Evolutionary conservation across 2,888 invertebrate genomes (phyloP).

Genomic region (Perithous albicinctus): DNA sequence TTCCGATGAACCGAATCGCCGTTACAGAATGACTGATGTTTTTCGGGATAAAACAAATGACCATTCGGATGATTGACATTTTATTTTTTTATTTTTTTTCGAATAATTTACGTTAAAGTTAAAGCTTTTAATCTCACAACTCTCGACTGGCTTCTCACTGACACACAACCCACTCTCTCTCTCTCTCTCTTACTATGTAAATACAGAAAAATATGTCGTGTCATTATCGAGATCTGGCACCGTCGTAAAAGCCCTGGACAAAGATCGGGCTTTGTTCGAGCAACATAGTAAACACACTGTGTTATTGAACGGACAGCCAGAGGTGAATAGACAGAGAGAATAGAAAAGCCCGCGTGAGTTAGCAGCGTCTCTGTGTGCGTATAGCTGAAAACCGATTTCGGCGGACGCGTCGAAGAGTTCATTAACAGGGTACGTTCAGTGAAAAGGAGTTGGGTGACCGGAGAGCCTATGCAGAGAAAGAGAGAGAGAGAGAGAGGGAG

Average conservation of each 20-base stretch:
- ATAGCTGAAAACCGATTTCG: constrained; percentile 32
- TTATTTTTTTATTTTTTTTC: too few relatives aligned
- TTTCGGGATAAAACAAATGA: too few relatives aligned
- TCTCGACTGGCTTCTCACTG: neutral
- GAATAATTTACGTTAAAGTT: too few relatives aligned
- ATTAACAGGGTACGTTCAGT: constrained; percentile 21
- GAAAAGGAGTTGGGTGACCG: constrained; percentile 47
- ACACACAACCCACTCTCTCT: too few relatives aligned
- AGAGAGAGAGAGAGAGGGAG: neutral
- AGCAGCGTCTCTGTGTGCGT: neutral
- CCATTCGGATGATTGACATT: too few relatives aligned
- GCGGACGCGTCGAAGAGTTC: constrained; percentile 36
- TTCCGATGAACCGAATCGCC: too few relatives aligned
- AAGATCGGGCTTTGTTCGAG: neutral
- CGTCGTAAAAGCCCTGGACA: constrained; percentile 2
- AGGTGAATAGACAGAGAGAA: neutral
- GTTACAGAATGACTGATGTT: too few relatives aligned
- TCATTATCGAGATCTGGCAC: neutral
- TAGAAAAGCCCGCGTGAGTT: neutral
- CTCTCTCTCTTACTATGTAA: too few relatives aligned
- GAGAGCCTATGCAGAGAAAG: constrained; percentile 21
- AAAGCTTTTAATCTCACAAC: neutral
- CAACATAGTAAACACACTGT: neutral
- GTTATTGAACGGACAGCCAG: neutral
- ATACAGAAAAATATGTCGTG: neutral